A percentile compares a stretch with the other conserved stretches of the same genome.
Evolutionary conservation across 2,797 vertebrate species (phyloP).

Genomic region (Pantherophis alleghaniensis): DNA sequence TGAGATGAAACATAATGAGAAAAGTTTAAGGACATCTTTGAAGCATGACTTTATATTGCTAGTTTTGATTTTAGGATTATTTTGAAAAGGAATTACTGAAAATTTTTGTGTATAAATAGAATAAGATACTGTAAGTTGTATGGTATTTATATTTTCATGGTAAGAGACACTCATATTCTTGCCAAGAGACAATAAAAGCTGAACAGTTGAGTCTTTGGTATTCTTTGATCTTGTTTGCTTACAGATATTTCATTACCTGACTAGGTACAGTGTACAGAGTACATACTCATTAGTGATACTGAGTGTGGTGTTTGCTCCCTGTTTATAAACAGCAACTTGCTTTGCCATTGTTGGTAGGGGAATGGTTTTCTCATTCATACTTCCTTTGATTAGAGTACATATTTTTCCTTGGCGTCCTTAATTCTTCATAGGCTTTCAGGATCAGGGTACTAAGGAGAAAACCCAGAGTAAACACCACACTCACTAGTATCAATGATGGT

Average conservation of each 20-base stretch:
- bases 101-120: slow-evolving; percentile 32
- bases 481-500: background rate
- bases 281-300: background rate
- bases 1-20: slow-evolving; percentile 27
- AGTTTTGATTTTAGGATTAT: background rate
- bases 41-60: background rate
- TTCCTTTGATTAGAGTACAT: background rate
- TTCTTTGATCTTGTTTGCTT: background rate
- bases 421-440: background rate
- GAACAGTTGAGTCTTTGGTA: background rate
- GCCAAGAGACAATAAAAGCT: slow-evolving; percentile 51
- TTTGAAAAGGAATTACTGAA: slow-evolving; percentile 16
- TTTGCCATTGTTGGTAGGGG: background rate
- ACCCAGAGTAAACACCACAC: background rate
- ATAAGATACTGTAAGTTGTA: slow-evolving; percentile 34
- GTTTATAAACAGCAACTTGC: background rate
- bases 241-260: background rate
- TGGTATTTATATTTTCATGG: slow-evolving; percentile 48
- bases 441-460: background rate
- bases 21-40: slow-evolving; percentile 33
- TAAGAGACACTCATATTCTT: slow-evolving; percentile 39
- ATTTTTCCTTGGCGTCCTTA: background rate
- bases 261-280: background rate
- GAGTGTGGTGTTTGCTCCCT: background rate
- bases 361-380: background rate